A percentile compares a stretch with the other conserved stretches of the same genome.
Evolutionary conservation across 2,888 invertebrate genomes (phyloP).

Genomic region (Conus canariensis): DNA sequence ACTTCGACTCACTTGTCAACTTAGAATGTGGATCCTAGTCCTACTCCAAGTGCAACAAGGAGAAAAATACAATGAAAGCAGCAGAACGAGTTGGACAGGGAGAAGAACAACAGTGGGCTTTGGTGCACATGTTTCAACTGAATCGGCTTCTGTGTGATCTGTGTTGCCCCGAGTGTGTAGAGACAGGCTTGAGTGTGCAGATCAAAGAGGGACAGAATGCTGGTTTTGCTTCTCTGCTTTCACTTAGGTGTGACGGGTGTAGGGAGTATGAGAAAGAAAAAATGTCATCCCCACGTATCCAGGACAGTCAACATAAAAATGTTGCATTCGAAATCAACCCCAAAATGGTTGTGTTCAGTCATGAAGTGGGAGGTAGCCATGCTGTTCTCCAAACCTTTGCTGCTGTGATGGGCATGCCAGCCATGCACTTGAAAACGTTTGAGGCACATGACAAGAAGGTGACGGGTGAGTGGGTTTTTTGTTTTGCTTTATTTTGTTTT

Average conservation of each 20-base stretch:
- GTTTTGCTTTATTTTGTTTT: background rate
- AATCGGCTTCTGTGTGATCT: background rate
- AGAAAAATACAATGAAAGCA: background rate
- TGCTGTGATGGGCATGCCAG: too few relatives aligned
- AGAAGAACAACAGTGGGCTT: background rate
- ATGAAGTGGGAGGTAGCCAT: too few relatives aligned
- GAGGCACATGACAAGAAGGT: background rate
- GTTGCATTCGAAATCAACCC: slow-evolving; percentile 6
- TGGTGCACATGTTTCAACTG: background rate
- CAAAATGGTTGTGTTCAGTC: too few relatives aligned
- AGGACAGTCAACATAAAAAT: slow-evolving; percentile 5
- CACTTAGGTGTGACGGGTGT: background rate
- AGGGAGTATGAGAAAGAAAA: background rate
- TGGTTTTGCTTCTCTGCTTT: background rate
- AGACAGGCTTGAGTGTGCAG: background rate
- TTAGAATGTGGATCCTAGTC: too few relatives aligned
- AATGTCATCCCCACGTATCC: slow-evolving; percentile 1
- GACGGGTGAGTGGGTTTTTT: background rate
- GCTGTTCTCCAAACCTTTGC: background rate
- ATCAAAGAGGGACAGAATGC: background rate
- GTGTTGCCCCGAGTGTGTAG: background rate
- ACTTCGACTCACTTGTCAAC: too few relatives aligned
- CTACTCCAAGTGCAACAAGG: too few relatives aligned
- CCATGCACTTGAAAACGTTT: too few relatives aligned
- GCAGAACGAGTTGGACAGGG: background rate